Percentiles rank a stretch among this genome's conserved stretches.
These are phyloP conservation scores for Zaprionus bogoriensis DNA, from an alignment of 2,888 invertebrate species.

Conservation along the genomic window DNA sequence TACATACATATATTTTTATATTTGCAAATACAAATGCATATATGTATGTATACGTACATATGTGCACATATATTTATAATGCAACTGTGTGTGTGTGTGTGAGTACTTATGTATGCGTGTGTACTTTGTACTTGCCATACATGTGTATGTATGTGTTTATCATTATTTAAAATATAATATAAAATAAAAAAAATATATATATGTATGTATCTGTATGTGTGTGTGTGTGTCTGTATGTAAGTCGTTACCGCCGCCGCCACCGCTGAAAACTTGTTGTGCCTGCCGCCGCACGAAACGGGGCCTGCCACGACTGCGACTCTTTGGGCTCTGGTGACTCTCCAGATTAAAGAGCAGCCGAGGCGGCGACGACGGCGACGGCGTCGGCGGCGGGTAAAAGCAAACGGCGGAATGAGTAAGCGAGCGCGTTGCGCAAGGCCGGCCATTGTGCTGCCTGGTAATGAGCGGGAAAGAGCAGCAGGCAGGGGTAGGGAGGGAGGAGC, in stretches of 20 bases:
- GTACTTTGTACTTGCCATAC: not conserved
- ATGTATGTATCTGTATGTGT: not conserved
- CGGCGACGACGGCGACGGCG: not conserved
- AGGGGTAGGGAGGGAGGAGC: conserved; percentile 11
- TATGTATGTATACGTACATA: not conserved
- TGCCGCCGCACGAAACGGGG: conserved; percentile 60
- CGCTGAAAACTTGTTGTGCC: conserved; percentile 75
- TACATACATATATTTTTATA: conserved; percentile 7
- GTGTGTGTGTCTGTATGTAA: conserved; percentile 18
- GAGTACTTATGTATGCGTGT: conserved; percentile 20
- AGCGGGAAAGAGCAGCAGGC: conserved; percentile 7
- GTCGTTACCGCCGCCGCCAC: conserved; percentile 35
- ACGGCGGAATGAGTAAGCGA: conserved; percentile 64
- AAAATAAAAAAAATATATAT: too few relatives aligned
- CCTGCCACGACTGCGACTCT: conserved; percentile 57
- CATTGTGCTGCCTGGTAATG: conserved; percentile 47
- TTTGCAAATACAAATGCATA: not conserved
- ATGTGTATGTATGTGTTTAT: not conserved
- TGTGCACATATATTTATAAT: conserved; percentile 10
- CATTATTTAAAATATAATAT: too few relatives aligned
- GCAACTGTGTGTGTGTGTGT: conserved; percentile 1
- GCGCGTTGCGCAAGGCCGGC: conserved; percentile 74
- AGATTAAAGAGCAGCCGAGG: conserved; percentile 50
- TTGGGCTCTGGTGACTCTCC: conserved; percentile 58
- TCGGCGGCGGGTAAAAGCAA: conserved; percentile 16